A percentile compares a stretch with the other conserved stretches of the same genome.
Conservation (phyloP, 2,797 vertebrate genomes). For the Crenuchus spilurus region DNA sequence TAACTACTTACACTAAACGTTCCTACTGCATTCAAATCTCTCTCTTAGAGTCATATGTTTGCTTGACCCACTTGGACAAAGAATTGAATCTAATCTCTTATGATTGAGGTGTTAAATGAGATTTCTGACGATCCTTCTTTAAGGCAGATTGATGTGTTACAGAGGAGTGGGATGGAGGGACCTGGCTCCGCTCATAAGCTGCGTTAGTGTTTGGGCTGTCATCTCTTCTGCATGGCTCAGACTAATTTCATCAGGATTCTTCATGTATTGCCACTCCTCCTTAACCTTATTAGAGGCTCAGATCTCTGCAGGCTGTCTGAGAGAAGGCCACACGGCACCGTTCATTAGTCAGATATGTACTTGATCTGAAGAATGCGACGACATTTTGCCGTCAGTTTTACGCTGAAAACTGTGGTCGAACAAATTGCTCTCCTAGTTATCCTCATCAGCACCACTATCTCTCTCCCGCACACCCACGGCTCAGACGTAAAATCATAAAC, state of each 20-base stretch:
- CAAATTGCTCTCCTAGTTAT: constrained; percentile 1
- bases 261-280: constrained; percentile 8
- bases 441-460: not conserved
- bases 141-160: not conserved
- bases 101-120: constrained; percentile 23
- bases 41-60: constrained; percentile 1
- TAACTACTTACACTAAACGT: constrained; percentile 4
- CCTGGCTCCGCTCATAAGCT: constrained; percentile 25
- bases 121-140: constrained; percentile 10
- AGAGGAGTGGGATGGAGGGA: not conserved
- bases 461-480: not conserved
- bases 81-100: constrained; percentile 17
- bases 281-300: constrained; percentile 30
- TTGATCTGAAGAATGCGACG: constrained; percentile 49
- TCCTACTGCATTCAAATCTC: constrained; percentile 12
- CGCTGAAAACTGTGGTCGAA: not conserved
- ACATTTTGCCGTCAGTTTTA: constrained; percentile 1
- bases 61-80: constrained; percentile 11
- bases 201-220: constrained; percentile 8
- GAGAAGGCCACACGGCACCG: not conserved
- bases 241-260: constrained; percentile 19
- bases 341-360: constrained; percentile 55
- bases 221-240: constrained; percentile 18
- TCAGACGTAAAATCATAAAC: no score
- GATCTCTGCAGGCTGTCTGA: constrained; percentile 19